Conservation (phyloP, 2,113 vertebrate genomes). For the Pteruthius melanotis region DNA sequence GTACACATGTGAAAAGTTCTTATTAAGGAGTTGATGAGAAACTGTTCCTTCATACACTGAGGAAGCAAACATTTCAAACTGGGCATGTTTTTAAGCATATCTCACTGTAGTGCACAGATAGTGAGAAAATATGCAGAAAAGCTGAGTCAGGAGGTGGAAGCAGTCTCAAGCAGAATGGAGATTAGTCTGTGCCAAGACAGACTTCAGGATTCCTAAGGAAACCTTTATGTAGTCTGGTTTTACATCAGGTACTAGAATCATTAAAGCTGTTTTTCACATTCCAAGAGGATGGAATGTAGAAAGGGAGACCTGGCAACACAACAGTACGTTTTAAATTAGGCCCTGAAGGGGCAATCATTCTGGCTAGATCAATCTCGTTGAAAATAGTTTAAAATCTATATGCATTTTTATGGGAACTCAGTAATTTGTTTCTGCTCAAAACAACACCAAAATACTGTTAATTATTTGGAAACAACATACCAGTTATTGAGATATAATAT, state of each 20-base stretch:
- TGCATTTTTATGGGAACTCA: not conserved
- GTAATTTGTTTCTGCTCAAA: not conserved
- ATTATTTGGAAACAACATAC: not conserved
- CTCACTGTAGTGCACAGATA: not conserved
- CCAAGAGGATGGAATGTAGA: not conserved
- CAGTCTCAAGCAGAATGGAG: not conserved
- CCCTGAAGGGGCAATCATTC: slow-evolving; percentile 4
- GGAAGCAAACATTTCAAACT: not conserved
- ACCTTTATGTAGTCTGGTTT: not conserved
- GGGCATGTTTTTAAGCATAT: not conserved
- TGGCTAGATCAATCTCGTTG: not conserved
- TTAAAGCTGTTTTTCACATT: slow-evolving; percentile 20
- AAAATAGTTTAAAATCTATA: slow-evolving; percentile 4
- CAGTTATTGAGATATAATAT: not conserved
- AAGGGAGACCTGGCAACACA: not conserved
- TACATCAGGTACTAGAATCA: not conserved
- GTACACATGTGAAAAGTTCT: not conserved
- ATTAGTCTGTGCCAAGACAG: not conserved
- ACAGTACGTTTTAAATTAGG: not conserved
- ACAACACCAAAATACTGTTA: not conserved
- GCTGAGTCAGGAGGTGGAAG: not conserved
- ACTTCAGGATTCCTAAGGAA: not conserved
- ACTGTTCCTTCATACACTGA: not conserved
- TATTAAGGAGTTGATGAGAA: not conserved
- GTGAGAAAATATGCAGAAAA: not conserved